Percentiles rank a stretch among this genome's conserved stretches.
Evolutionary conservation across 1,140 invertebrate genomes (phyloP).

Genomic region (Samia ricini): DNA sequence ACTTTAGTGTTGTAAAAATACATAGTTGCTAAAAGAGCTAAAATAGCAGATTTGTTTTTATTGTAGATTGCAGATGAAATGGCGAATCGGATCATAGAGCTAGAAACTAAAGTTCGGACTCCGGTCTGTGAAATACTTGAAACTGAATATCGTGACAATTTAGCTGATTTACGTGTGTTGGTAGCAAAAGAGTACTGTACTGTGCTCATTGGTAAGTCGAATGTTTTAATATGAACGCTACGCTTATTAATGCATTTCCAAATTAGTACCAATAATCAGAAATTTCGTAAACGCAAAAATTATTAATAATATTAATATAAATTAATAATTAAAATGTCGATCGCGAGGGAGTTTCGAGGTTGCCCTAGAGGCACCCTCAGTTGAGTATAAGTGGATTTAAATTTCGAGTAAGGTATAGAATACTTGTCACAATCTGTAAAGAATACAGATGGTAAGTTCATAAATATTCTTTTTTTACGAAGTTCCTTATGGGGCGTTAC

Average conservation of each 20-base stretch:
- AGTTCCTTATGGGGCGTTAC: no score
- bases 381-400: no score
- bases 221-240: not conserved
- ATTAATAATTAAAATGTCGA: no score
- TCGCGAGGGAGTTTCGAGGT: no score
- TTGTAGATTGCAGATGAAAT: slow-evolving; percentile 78
- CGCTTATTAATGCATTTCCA: not conserved
- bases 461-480: no score
- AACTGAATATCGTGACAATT: slow-evolving; percentile 75
- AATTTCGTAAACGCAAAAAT: no score
- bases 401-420: no score
- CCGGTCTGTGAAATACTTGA: slow-evolving; percentile 78
- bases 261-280: not conserved
- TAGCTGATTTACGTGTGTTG: slow-evolving; percentile 78
- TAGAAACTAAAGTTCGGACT: slow-evolving; percentile 78
- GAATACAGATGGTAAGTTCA: no score
- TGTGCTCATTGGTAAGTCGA: slow-evolving; percentile 74
- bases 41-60: not conserved
- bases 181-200: slow-evolving; percentile 80
- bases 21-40: not conserved
- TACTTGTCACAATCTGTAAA: no score
- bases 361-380: no score
- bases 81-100: slow-evolving; percentile 72
- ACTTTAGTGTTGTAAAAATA: not conserved
- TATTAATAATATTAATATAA: no score